Evolutionary conservation across 2,888 invertebrate species (phyloP).

Genomic region (Eurois occulta): DNA sequence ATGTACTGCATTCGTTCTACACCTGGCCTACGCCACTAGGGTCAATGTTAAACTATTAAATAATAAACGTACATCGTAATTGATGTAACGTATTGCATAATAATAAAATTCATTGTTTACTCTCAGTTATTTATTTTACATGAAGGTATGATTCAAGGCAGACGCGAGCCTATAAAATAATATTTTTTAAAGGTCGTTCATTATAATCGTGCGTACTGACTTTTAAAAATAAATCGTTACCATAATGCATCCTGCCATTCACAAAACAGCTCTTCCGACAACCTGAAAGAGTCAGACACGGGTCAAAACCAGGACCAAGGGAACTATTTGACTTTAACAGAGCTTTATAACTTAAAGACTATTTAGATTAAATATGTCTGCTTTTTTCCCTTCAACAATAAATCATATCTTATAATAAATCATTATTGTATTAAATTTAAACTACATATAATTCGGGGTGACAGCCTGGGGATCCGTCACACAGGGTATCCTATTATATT

Average conservation of each 20-base stretch:
- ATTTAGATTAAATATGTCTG: no score
- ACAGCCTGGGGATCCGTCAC: no score
- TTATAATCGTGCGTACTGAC: background rate
- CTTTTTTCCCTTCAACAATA: no score
- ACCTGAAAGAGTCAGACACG: background rate
- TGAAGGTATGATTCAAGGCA: constrained; percentile 44
- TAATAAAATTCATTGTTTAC: constrained; percentile 49
- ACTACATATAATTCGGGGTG: no score
- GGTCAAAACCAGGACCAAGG: background rate
- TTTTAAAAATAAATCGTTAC: constrained; percentile 16
- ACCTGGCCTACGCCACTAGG: constrained; percentile 47
- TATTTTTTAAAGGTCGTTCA: constrained; percentile 41
- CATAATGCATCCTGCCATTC: constrained; percentile 19
- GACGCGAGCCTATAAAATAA: constrained; percentile 33
- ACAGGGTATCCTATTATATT: no score
- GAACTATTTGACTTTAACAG: background rate
- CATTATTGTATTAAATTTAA: no score
- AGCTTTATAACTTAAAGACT: no score
- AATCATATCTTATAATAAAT: no score
- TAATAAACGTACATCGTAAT: constrained; percentile 53
- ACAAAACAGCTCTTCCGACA: constrained; percentile 12
- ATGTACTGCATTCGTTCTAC: constrained; percentile 27
- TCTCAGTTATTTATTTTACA: constrained; percentile 34
- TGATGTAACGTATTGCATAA: constrained; percentile 66
- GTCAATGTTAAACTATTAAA: constrained; percentile 67